A percentile compares a stretch with the other conserved stretches of the same genome.
phyloP scores from a whole-genome alignment of 2,888 invertebrate species.

The Diabrotica balteata region DNA sequence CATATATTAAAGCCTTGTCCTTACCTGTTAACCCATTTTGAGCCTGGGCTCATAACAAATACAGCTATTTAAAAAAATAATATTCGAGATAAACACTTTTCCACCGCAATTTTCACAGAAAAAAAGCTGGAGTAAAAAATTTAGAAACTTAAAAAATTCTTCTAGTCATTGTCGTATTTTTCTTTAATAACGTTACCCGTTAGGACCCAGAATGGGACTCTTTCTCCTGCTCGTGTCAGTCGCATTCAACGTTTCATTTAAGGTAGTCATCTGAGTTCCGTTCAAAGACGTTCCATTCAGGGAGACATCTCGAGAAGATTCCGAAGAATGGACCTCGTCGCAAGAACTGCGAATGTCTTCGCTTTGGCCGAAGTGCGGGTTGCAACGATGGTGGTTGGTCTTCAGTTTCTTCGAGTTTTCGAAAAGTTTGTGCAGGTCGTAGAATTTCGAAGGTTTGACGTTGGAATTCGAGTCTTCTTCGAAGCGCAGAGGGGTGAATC shows the following conservation, averaged over 20 bases:
- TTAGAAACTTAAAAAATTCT: slow-evolving; percentile 14
- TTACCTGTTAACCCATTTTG: no score
- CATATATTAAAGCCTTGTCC: no score
- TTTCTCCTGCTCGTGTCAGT: slow-evolving; percentile 46
- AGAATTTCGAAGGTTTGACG: slow-evolving; percentile 50
- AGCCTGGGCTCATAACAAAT: no score
- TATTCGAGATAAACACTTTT: not conserved
- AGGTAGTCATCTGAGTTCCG: slow-evolving; percentile 50
- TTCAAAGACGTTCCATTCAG: slow-evolving; percentile 49
- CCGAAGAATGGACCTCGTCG: slow-evolving; percentile 31
- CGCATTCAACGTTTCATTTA: slow-evolving; percentile 47
- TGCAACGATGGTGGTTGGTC: slow-evolving; percentile 37
- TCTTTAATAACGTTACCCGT: slow-evolving; percentile 49
- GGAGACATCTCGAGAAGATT: slow-evolving; percentile 39
- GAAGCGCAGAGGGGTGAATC: slow-evolving; percentile 38
- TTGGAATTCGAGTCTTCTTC: slow-evolving; percentile 55
- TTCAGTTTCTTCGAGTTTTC: slow-evolving; percentile 44
- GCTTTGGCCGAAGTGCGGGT: slow-evolving; percentile 40
- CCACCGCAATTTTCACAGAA: not conserved
- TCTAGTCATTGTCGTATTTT: slow-evolving; percentile 39
- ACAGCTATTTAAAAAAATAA: not conserved
- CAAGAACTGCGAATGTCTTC: slow-evolving; percentile 29
- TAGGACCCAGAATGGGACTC: slow-evolving; percentile 54
- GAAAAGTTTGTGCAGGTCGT: slow-evolving; percentile 46
- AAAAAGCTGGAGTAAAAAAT: slow-evolving; percentile 1